Base-by-base conservation (phyloP, 2,888 invertebrate species). In the Harpalus rufipes region DNA sequence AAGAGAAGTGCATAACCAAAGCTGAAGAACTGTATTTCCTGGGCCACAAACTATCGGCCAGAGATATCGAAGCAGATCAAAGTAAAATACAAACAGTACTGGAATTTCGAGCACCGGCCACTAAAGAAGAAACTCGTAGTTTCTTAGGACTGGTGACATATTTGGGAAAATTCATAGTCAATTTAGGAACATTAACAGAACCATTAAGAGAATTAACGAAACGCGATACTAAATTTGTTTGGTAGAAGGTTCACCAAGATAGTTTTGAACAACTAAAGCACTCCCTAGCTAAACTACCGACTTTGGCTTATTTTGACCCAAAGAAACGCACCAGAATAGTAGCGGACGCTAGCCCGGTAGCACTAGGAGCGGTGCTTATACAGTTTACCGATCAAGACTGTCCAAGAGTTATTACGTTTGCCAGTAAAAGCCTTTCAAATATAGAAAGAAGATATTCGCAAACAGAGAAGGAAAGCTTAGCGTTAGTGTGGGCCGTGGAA, bases 401-500 rank as follows among this genome's bases (percentile, higher is more conserved):
- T n/a, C 87, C 88, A 1, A 81, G 84, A 59, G 86, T 88, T 12
- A 88, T 88, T 61, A 86, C 87, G 3, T 88, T 87, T 79, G 88
- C 86, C 58, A 88, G 86, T 84, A 87, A 87, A 85, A 87, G 87
- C 78, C 84, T 89, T 16, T 86, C 87, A 14, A 80, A 81, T 1
- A 78, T 85, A 6, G 88, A 88, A 85, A 56, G 85, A 21, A 63
- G 88, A 25, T 89, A 90, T 86, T 91, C 88, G 3, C 89, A 90
- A 86, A 88, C 89, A 0, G 90, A 90, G 86, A 88, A 88, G 80
- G 89, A 89, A 86, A 90, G 90, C 21, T 87, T 91, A 12, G 89
- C 89, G 10, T 86, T 91, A 5, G 88, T 91, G 10, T 92, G 88
- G 87, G 90, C 89, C 1, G 89, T 91, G 8, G 89, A 90, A 84